phyloP scores from a whole-genome alignment of 2,888 invertebrate species.

The Omphaloscelis lunosa region DNA sequence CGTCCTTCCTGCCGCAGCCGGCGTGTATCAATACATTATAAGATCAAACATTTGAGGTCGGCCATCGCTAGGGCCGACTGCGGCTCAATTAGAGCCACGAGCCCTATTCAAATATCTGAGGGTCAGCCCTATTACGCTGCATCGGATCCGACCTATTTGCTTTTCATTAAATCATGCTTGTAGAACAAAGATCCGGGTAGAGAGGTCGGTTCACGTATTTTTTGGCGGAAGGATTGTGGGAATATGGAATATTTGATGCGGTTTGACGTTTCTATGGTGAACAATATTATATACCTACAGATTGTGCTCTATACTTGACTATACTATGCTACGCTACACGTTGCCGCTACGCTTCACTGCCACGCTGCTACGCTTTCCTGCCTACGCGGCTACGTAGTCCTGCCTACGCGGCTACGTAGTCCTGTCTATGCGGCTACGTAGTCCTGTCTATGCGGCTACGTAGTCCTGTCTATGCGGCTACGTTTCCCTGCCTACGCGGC shows the following conservation, averaged over 20 bases:
- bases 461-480: background rate
- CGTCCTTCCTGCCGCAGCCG: background rate
- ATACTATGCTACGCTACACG: background rate
- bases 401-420: background rate
- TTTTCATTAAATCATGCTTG: conserved; percentile 72
- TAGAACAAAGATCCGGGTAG: conserved; percentile 47
- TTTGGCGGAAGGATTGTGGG: conserved; percentile 12
- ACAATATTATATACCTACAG: background rate
- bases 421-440: background rate
- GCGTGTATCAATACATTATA: conserved; percentile 47
- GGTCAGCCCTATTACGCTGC: conserved; percentile 65
- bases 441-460: background rate
- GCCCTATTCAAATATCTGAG: conserved; percentile 65
- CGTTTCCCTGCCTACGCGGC: background rate
- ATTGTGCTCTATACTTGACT: background rate
- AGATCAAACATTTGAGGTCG: conserved; percentile 55
- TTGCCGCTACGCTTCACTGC: background rate
- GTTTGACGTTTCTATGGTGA: background rate
- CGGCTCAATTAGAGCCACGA: conserved; percentile 61
- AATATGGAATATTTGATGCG: background rate
- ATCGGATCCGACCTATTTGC: conserved; percentile 69
- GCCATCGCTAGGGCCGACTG: conserved; percentile 24
- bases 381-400: background rate
- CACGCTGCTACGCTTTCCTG: background rate
- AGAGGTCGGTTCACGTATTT: conserved; percentile 31